phyloP scores from a whole-genome alignment of 2,888 invertebrate species.

The Drosophila rubida region DNA sequence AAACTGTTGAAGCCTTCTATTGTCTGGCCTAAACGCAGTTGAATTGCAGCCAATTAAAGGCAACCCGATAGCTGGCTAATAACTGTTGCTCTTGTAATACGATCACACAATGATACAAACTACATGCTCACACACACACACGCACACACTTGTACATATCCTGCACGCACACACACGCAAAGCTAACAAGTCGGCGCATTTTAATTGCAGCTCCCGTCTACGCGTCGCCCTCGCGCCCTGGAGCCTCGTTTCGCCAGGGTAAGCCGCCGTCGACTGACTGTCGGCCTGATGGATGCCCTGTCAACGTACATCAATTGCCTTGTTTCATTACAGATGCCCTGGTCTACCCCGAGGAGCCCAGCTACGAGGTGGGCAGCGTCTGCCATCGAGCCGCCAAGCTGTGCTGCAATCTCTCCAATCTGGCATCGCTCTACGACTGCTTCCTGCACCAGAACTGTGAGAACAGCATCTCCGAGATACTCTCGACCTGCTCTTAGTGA shows the following conservation, averaged over 20 bases:
- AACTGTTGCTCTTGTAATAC: conserved; percentile 2
- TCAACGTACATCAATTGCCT: conserved; percentile 3
- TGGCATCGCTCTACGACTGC: conserved; percentile 86
- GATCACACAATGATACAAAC: neutral
- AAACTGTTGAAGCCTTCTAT: neutral
- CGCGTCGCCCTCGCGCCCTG: conserved; percentile 2
- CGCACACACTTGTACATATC: conserved; percentile 11
- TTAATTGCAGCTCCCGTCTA: conserved; percentile 56
- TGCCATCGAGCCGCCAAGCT: conserved; percentile 90
- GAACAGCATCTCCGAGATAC: conserved; percentile 47
- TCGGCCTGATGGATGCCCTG: neutral
- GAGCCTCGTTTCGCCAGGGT: conserved; percentile 43
- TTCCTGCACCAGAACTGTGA: conserved; percentile 89
- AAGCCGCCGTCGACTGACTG: conserved; percentile 19
- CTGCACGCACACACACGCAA: conserved; percentile 8
- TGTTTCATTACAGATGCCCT: conserved; percentile 44
- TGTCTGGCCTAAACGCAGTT: neutral
- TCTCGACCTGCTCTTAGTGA: conserved; percentile 54
- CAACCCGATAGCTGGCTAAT: neutral
- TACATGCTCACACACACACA: neutral
- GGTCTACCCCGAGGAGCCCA: conserved; percentile 47
- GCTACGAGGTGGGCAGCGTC: conserved; percentile 63
- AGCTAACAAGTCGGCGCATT: conserved; percentile 48
- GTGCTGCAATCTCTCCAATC: conserved; percentile 87
- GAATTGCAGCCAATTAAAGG: conserved; percentile 6